Evolutionary conservation across 2,888 invertebrate genomes (phyloP).

Genomic region (Empis stercorea): DNA sequence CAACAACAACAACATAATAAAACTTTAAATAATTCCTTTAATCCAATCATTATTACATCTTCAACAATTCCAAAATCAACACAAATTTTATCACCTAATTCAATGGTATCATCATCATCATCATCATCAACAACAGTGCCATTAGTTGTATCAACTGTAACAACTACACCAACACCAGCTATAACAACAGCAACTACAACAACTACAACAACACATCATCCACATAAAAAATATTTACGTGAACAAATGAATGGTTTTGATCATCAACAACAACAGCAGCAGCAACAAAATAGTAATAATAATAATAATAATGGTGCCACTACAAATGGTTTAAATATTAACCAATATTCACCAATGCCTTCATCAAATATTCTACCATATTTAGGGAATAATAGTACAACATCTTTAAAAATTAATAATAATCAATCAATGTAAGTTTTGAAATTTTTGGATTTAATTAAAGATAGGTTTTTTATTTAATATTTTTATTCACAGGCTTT

Average conservation of each 20-base stretch:
- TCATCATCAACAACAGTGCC: conserved; percentile 8
- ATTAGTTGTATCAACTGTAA: conserved; percentile 13
- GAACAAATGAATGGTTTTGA: conserved; percentile 35
- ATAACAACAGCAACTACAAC: conserved; percentile 11
- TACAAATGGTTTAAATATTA: conserved; percentile 8
- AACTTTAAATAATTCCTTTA: no score
- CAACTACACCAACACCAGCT: conserved; percentile 19
- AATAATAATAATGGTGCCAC: conserved; percentile 6
- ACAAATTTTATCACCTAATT: conserved; percentile 14
- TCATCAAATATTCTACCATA: background rate
- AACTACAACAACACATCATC: conserved; percentile 30
- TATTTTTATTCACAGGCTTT: no score
- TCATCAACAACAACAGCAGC: conserved; percentile 14
- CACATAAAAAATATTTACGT: conserved; percentile 36
- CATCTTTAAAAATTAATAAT: no score
- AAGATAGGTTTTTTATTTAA: no score
- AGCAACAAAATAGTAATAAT: background rate
- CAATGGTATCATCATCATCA: conserved; percentile 13
- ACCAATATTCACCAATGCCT: conserved; percentile 8
- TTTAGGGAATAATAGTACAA: no score
- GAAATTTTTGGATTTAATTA: no score
- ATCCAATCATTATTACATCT: conserved; percentile 4
- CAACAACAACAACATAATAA: background rate
- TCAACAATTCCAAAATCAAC: conserved; percentile 7
- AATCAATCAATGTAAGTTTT: no score